phyloP scores from a whole-genome alignment of 2,113 vertebrate genomes.

The Channa argus region DNA sequence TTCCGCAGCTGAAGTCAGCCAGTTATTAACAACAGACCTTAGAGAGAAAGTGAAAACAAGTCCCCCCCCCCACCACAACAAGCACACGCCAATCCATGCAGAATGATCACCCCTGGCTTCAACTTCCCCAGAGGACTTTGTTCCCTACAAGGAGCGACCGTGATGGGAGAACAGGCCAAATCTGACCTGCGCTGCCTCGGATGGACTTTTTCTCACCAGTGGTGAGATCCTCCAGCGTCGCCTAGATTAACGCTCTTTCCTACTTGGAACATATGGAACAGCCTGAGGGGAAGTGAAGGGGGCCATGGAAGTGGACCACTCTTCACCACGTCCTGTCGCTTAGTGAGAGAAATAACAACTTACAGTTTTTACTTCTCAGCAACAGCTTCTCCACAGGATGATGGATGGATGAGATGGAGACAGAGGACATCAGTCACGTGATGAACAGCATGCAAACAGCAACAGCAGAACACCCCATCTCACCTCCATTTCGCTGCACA shows the following conservation, averaged over 20 bases:
- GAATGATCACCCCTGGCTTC: slow-evolving; percentile 14
- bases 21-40: no score
- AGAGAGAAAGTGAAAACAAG: no score
- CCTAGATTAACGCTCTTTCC: slow-evolving; percentile 40
- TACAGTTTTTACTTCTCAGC: slow-evolving; percentile 44
- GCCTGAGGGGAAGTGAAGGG: slow-evolving; percentile 63
- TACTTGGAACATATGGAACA: slow-evolving; percentile 61
- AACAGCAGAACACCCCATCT: neutral
- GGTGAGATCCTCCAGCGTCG: neutral
- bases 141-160: neutral
- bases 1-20: no score
- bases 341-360: slow-evolving; percentile 14
- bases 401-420: slow-evolving; percentile 49
- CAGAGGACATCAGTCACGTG: slow-evolving; percentile 40
- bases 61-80: no score
- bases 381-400: slow-evolving; percentile 38
- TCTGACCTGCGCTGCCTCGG: neutral
- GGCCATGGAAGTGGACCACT: slow-evolving; percentile 50
- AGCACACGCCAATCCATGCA: slow-evolving; percentile 26
- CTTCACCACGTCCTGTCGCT: neutral
- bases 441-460: slow-evolving; percentile 19
- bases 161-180: neutral
- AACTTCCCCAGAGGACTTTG: slow-evolving; percentile 11
- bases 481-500: no score
- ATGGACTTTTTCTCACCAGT: neutral